Evolutionary conservation across 2,888 invertebrate species (phyloP), one percentile per base, ranked within the genome.

Genomic region (Nomada ruficornis): DNA sequence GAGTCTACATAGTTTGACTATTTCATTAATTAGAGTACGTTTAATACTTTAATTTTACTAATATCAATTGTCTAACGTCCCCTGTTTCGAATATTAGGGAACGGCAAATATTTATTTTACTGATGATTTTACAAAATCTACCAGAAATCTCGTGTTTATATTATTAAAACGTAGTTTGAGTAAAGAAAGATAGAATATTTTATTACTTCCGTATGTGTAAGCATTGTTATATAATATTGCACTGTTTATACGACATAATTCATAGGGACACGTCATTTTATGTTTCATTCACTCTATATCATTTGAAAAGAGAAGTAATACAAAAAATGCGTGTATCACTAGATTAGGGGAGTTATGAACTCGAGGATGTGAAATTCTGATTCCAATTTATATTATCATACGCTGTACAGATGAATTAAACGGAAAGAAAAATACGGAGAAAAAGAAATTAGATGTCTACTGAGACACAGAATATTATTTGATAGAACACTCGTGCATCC

Each of bases 261-360:
- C 18, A 67, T 70, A 74, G n/a, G 55, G 64, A 47, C 20, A n/a
- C 26, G 62, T 73, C 60, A 59, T 54, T 47, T 52, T 36, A 36
- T 59, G 5, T 60, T 63, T 54, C 36, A 74, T 26, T 69, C 5
- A 54, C 47, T 62, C 29, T 65, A 36, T 67, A 59, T 67, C n/a
- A 50, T 57, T 44, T 4, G n/a, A 36, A 13, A 23, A 1, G 18
- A 47, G 57, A 52, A 18, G 55, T 55, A 60, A 68, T 15, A 47
- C 15, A 64, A 81, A 67, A 77, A 81, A 83, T 83, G 67, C 72
- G 73, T 82, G 82, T 85, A 75, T 85, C 75, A 80, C 60, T 76
- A 57, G 65, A 64, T 67, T 36, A 59, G 23, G 74, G 20, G 15
- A 57, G 64, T 50, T 26, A 36, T 36, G 36, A 68, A 44, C 59